Percentiles rank a stretch among this genome's conserved stretches.
phyloP scores from a whole-genome alignment of 2,797 vertebrate genomes.

The Takifugu ocellatus region DNA sequence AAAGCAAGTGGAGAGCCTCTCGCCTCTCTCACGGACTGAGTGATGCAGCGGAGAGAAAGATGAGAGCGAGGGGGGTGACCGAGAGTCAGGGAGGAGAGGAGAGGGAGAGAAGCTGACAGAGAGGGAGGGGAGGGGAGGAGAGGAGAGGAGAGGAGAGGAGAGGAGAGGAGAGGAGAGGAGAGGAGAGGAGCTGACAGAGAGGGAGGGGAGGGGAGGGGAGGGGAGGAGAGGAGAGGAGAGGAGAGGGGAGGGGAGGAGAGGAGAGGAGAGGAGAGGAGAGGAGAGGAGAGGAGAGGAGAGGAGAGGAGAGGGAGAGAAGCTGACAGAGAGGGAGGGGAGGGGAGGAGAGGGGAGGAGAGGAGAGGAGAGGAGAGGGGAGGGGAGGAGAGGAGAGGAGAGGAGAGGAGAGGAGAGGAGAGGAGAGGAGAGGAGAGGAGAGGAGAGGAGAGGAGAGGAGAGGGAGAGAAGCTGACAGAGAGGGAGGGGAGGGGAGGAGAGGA shows the following conservation, averaged over 20 bases:
- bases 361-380: too few relatives aligned
- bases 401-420: neutral
- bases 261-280: neutral
- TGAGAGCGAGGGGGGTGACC: slow-evolving; percentile 29
- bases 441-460: too few relatives aligned
- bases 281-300: neutral
- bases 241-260: neutral
- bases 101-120: neutral
- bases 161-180: neutral
- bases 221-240: neutral
- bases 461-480: too few relatives aligned
- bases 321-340: neutral
- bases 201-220: too few relatives aligned
- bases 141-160: too few relatives aligned
- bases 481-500: slow-evolving; percentile 14
- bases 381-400: neutral
- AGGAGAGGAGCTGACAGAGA: too few relatives aligned
- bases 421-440: too few relatives aligned
- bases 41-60: slow-evolving; percentile 63
- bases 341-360: neutral
- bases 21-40: slow-evolving; percentile 66
- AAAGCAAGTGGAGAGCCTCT: slow-evolving; percentile 60
- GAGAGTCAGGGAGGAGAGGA: slow-evolving; percentile 20
- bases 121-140: neutral
- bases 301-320: neutral